Evolutionary conservation across 2,797 vertebrate species (phyloP).

Genomic region (Streptopelia turtur): DNA sequence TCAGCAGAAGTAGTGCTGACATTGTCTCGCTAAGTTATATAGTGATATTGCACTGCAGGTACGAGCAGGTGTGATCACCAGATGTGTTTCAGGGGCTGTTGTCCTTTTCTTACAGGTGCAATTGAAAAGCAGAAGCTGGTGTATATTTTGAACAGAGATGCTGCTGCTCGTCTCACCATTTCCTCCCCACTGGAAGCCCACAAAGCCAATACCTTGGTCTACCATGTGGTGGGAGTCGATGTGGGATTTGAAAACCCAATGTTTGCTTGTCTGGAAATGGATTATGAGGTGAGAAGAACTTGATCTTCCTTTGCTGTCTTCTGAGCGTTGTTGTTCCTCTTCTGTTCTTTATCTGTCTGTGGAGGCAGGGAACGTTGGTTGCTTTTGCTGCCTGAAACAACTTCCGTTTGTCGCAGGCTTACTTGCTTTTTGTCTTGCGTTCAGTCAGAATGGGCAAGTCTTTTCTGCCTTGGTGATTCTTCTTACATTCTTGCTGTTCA

Average conservation of each 20-base stretch:
- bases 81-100: background rate
- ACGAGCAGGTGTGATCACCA: too few species aligned
- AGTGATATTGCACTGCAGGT: rapidly evolving
- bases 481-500: background rate
- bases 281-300: constrained; percentile 88
- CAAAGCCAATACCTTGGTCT: constrained; percentile 98
- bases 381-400: background rate
- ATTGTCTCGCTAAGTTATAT: rapidly evolving
- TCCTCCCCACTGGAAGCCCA: constrained; percentile 97
- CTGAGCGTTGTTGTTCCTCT: background rate
- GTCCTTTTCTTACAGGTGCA: constrained; percentile 82
- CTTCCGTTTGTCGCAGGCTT: background rate
- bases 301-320: background rate
- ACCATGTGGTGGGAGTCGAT: constrained; percentile 97
- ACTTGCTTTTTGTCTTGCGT: background rate
- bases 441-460: background rate
- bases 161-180: constrained; percentile 95
- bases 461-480: background rate
- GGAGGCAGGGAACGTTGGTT: background rate
- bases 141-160: constrained; percentile 97
- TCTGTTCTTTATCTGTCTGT: background rate
- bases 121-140: constrained; percentile 99
- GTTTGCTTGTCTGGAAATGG: constrained; percentile 99
- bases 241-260: constrained; percentile 99
- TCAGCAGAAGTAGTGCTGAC: rapidly evolving